Evolutionary conservation across 2,113 vertebrate species (phyloP).

Genomic region (Prolemur simus): DNA sequence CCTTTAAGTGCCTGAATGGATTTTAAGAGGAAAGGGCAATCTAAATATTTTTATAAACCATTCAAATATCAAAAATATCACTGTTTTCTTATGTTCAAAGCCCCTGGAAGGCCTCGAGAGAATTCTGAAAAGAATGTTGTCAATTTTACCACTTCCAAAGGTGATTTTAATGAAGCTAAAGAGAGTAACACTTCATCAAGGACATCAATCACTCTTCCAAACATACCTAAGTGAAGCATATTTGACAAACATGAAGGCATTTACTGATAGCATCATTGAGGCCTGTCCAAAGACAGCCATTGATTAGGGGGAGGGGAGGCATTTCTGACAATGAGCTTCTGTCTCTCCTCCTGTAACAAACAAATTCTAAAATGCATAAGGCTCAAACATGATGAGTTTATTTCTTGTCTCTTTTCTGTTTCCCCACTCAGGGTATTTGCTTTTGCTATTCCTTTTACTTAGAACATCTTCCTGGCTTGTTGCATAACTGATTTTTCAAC

Average conservation of each 20-base stretch:
- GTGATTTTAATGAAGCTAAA: background rate
- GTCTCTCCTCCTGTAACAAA: background rate
- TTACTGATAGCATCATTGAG: background rate
- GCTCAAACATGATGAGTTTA: background rate
- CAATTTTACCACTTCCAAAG: background rate
- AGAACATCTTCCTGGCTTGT: background rate
- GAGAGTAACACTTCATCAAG: background rate
- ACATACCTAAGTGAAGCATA: background rate
- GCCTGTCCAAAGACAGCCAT: background rate
- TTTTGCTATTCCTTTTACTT: background rate
- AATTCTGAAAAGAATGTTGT: background rate
- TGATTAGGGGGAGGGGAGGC: background rate
- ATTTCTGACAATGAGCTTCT: background rate
- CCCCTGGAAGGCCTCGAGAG: background rate
- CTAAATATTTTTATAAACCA: background rate
- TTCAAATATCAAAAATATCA: slow-evolving; percentile 1
- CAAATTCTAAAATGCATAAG: background rate
- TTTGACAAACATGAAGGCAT: background rate
- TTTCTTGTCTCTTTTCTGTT: background rate
- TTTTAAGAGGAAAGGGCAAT: slow-evolving; percentile 7
- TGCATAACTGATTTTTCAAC: background rate
- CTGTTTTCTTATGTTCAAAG: slow-evolving; percentile 14
- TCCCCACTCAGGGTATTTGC: background rate
- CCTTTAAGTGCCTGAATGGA: background rate
- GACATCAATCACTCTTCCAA: background rate